These are phyloP conservation scores for Cetoscarus ocellatus DNA, from an alignment of 2,797 vertebrate genomes.

Conservation along the genomic window DNA sequence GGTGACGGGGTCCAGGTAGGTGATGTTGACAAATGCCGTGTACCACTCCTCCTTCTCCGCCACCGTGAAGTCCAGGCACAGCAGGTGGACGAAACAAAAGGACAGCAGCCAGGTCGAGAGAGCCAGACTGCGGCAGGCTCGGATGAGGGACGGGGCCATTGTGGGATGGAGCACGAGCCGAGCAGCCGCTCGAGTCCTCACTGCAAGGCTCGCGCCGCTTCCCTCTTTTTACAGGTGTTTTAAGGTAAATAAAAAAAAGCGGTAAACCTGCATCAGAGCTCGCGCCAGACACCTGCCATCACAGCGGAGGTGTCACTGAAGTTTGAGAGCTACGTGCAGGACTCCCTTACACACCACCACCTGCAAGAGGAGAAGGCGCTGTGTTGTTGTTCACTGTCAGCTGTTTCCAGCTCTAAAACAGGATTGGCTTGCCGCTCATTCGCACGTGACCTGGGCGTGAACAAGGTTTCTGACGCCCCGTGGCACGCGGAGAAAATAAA, in stretches of 20 bases:
- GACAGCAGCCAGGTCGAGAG: constrained; percentile 97
- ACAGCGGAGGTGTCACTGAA: not conserved
- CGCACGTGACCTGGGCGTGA: constrained; percentile 62
- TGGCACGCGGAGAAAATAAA: constrained; percentile 21
- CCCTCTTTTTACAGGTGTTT: not conserved
- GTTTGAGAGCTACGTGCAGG: constrained; percentile 12
- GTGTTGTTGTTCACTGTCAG: constrained; percentile 71
- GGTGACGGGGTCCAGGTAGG: constrained; percentile 89
- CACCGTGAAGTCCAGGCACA: constrained; percentile 97
- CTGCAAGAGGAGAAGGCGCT: constrained; percentile 33
- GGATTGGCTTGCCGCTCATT: constrained; percentile 49
- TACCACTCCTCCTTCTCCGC: constrained; percentile 99
- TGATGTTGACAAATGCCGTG: constrained; percentile 98
- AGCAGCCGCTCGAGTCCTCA: constrained; percentile 33
- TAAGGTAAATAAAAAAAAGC: not conserved
- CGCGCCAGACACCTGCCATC: not conserved
- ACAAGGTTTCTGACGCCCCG: not conserved
- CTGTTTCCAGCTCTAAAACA: constrained; percentile 41
- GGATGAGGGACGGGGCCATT: constrained; percentile 92
- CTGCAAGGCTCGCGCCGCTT: constrained; percentile 8
- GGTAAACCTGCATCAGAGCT: constrained; percentile 1
- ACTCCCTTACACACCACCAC: constrained; percentile 41
- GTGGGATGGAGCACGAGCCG: constrained; percentile 56
- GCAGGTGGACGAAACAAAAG: constrained; percentile 95
- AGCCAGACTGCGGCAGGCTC: constrained; percentile 95